phyloP scores from a whole-genome alignment of 2,113 vertebrate species.

The Saccopteryx leptura region DNA sequence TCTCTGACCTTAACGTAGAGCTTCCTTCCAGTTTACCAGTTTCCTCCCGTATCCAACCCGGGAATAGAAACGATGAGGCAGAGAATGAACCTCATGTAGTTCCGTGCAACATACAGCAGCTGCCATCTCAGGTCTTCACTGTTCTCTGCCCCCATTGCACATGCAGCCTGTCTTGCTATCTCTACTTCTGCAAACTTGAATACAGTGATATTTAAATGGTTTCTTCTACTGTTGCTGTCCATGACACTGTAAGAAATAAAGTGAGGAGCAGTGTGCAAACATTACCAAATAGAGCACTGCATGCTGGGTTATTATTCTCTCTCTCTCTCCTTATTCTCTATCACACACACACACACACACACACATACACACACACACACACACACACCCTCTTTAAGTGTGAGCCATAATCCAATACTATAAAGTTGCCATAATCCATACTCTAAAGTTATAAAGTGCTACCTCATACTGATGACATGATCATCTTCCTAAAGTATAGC shows the following conservation, averaged over 20 bases:
- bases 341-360: neutral
- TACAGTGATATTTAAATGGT: neutral
- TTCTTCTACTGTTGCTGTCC: neutral
- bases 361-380: neutral
- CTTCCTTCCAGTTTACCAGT: neutral
- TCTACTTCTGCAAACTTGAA: constrained; percentile 25
- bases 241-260: neutral
- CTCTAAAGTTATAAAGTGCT: neutral
- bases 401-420: neutral
- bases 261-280: neutral
- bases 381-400: neutral
- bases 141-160: neutral
- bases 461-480: neutral
- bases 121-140: neutral
- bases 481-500: neutral
- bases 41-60: neutral
- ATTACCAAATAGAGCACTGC: neutral
- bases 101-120: neutral
- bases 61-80: neutral
- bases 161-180: neutral
- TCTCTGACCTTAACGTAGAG: neutral
- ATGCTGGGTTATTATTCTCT: neutral
- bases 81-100: neutral
- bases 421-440: neutral
- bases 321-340: neutral